phyloP scores from a whole-genome alignment of 2,797 vertebrate species.

The Pyrrhura leucotis region DNA sequence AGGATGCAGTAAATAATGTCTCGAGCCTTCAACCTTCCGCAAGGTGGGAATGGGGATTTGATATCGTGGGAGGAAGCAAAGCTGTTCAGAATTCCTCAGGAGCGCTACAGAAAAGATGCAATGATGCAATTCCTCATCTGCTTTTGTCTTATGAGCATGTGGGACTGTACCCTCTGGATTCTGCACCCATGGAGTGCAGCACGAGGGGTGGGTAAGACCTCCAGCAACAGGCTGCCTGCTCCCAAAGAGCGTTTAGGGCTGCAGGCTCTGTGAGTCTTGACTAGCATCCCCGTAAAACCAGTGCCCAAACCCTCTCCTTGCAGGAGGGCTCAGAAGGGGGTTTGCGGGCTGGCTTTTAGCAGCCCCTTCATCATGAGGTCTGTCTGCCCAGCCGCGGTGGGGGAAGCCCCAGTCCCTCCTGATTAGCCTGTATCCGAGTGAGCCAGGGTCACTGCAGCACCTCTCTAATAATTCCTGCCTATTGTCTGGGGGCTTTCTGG shows the following conservation, averaged over 20 bases:
- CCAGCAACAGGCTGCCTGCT: neutral
- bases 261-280: neutral
- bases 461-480: neutral
- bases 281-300: neutral
- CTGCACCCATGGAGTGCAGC: neutral
- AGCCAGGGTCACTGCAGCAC: neutral
- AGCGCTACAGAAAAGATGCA: neutral
- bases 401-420: neutral
- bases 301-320: neutral
- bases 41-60: neutral
- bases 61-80: neutral
- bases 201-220: neutral
- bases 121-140: accelerated
- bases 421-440: neutral
- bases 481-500: neutral
- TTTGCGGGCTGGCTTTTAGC: neutral
- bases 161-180: neutral
- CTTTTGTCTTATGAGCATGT: accelerated
- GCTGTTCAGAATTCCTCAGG: neutral
- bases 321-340: neutral
- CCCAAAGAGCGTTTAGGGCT: too few species aligned
- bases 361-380: accelerated
- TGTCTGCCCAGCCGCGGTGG: accelerated
- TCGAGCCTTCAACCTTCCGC: neutral
- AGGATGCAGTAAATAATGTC: neutral